Evolutionary conservation across 2,888 invertebrate species (phyloP), one percentile per base, ranked within the genome.

Genomic region (Idaea dimidiata): DNA sequence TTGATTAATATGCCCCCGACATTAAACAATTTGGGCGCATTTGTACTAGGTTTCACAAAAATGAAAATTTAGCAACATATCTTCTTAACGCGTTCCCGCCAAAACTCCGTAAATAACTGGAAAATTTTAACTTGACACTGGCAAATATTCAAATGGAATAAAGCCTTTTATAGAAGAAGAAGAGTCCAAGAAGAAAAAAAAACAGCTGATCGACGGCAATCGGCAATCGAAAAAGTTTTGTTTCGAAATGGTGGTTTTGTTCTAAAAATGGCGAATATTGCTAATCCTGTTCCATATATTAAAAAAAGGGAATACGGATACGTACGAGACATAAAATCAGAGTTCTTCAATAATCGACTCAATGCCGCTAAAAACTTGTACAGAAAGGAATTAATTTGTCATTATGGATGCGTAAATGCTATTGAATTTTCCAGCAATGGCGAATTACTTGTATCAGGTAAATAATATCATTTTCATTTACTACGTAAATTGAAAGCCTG

Each of bases 331-430:
- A 88, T 95, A 68, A 94, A 94, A 82, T 93, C 94, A 64, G 93
- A 93, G 67, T 89, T 95, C 70, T 94, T 95, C 78, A 88, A 88
- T 67, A 92, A 93, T 71, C 94, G 96, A 67, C 91, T 96, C 67
- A 90, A 93, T 63, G 93, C 93, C 65, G 96, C 96, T 7, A 95
- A 94, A 82, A 96, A 95, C 91, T 93, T 98, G 56, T 97, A 95
- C 87, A 94, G 96, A 75, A 96, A 96, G 78, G 97, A 98, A 90
- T 94, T 98, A 63, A 93, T 95, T 72, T 96, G 97, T 71, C 98
- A 98, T 93, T 98, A 95, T 93, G 98, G 98, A 80, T 99, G 98
- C 94, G 97, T 99, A 64, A 99, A 99, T 93, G 98, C 98, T 68
- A 96, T 98, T 76, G 98, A 98, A 91, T 99, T 98, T 93, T 98